These are phyloP conservation scores for Struthidea cinerea DNA, from an alignment of 2,113 vertebrate species.

Conservation along the genomic window DNA sequence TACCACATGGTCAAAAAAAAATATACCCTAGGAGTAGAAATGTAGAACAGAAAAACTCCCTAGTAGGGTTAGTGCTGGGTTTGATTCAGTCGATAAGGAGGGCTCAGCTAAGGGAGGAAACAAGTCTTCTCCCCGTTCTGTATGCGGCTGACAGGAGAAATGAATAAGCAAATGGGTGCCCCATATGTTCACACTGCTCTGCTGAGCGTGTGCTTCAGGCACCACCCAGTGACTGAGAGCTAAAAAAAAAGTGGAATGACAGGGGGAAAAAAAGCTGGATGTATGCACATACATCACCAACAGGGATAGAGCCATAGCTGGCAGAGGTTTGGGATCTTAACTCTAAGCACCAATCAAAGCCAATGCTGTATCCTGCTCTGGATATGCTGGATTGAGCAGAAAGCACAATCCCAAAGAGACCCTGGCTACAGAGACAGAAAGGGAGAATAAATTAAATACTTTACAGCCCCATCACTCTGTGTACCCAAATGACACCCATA, in stretches of 20 bases:
- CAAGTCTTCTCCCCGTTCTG: not conserved
- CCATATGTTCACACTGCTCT: slow-evolving; percentile 21
- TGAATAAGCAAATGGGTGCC: slow-evolving; percentile 52
- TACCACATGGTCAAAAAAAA: not conserved
- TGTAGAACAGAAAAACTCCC: not conserved
- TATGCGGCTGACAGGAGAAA: slow-evolving; percentile 12
- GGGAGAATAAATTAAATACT: not conserved
- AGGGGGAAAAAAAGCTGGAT: not conserved
- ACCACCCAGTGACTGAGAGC: not conserved
- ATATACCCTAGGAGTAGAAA: not conserved
- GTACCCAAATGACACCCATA: not conserved
- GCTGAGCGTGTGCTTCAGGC: not conserved
- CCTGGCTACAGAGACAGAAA: not conserved
- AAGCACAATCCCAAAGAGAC: not conserved
- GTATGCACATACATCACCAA: not conserved
- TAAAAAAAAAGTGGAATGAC: not conserved
- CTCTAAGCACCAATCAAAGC: not conserved
- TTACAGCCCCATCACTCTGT: not conserved
- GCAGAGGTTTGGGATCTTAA: not conserved
- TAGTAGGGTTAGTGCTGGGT: not conserved
- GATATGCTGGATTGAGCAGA: not conserved
- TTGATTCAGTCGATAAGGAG: not conserved
- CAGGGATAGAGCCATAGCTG: not conserved
- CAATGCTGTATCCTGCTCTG: not conserved
- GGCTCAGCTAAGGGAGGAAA: not conserved